A percentile compares a stretch with the other conserved stretches of the same genome.
phyloP scores from a whole-genome alignment of 2,113 vertebrate species.

The Ranitomeya variabilis region DNA sequence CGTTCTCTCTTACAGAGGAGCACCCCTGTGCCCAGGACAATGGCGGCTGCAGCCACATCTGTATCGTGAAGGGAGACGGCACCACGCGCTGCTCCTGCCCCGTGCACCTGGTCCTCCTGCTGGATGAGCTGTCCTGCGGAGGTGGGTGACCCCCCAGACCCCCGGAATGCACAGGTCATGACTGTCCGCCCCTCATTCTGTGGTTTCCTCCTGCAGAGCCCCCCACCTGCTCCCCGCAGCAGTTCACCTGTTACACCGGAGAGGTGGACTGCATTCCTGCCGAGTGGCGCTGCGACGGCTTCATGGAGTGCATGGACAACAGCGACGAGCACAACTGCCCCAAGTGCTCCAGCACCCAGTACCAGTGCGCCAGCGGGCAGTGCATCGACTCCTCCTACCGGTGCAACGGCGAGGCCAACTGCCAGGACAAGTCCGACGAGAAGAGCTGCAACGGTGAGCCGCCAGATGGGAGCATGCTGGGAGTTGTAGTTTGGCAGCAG shows the following conservation, averaged over 20 bases:
- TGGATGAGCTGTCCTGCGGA: slow-evolving; percentile 94
- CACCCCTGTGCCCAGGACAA: slow-evolving; percentile 94
- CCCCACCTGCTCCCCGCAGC: slow-evolving; percentile 94
- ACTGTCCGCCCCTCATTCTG: background rate
- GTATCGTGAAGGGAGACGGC: slow-evolving; percentile 93
- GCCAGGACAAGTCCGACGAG: slow-evolving; percentile 94
- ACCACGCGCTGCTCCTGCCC: slow-evolving; percentile 95
- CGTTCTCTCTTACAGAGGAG: slow-evolving; percentile 74
- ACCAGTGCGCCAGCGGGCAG: slow-evolving; percentile 94
- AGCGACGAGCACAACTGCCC: slow-evolving; percentile 95
- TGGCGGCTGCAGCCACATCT: slow-evolving; percentile 96
- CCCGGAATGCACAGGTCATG: too few species aligned
- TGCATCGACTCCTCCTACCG: slow-evolving; percentile 83
- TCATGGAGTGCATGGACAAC: slow-evolving; percentile 89
- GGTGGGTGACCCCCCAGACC: slow-evolving; percentile 69
- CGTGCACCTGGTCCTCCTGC: slow-evolving; percentile 90
- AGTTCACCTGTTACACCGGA: slow-evolving; percentile 92
- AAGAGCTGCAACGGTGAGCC: slow-evolving; percentile 86
- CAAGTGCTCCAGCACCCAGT: slow-evolving; percentile 86
- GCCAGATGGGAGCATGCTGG: too few species aligned
- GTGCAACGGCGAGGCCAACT: slow-evolving; percentile 91
- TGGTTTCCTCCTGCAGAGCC: slow-evolving; percentile 78
- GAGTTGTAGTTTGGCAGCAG: too few species aligned
- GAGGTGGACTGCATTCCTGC: slow-evolving; percentile 97
- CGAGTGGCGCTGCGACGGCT: slow-evolving; percentile 93